phyloP scores from a whole-genome alignment of 1,140 invertebrate species.

The Scaptomyza hsui region DNA sequence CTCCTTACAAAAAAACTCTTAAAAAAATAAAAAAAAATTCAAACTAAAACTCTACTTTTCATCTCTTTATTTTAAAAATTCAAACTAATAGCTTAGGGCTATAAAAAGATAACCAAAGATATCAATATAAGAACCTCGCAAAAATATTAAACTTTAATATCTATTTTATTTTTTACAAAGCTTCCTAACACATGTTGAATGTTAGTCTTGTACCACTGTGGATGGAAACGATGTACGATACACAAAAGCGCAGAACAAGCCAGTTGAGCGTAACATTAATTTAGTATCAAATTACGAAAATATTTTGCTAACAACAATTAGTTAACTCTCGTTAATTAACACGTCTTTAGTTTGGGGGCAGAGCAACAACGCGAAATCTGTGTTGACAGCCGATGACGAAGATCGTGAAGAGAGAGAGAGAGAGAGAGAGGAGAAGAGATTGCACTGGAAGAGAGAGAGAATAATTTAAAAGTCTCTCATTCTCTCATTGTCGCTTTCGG shows the following conservation, averaged over 20 bases:
- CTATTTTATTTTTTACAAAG: too few relatives aligned
- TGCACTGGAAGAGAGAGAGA: background rate
- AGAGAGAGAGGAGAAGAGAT: conserved; percentile 12
- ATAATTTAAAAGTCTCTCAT: conserved; percentile 2
- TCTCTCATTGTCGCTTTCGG: background rate
- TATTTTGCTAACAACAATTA: conserved; percentile 84
- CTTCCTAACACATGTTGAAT: too few relatives aligned
- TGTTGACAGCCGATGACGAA: conserved; percentile 73
- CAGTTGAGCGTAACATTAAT: conserved; percentile 82
- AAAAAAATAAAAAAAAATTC: too few relatives aligned
- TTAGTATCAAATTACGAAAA: conserved; percentile 84
- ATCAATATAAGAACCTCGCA: too few relatives aligned
- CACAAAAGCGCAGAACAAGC: conserved; percentile 78
- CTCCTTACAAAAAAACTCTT: too few relatives aligned
- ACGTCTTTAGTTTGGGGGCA: conserved; percentile 69
- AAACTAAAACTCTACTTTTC: too few relatives aligned
- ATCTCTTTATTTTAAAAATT: too few relatives aligned
- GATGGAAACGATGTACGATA: conserved; percentile 21
- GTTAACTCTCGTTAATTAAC: conserved; percentile 84
- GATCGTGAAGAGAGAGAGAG: conserved; percentile 10
- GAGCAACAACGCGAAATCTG: conserved; percentile 72
- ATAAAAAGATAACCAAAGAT: too few relatives aligned
- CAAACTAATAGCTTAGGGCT: too few relatives aligned
- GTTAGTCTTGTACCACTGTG: conserved; percentile 35
- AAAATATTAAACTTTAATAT: too few relatives aligned